These are phyloP conservation scores for Drosophila cardini DNA, from an alignment of 1,140 invertebrate species.

Conservation along the genomic window DNA sequence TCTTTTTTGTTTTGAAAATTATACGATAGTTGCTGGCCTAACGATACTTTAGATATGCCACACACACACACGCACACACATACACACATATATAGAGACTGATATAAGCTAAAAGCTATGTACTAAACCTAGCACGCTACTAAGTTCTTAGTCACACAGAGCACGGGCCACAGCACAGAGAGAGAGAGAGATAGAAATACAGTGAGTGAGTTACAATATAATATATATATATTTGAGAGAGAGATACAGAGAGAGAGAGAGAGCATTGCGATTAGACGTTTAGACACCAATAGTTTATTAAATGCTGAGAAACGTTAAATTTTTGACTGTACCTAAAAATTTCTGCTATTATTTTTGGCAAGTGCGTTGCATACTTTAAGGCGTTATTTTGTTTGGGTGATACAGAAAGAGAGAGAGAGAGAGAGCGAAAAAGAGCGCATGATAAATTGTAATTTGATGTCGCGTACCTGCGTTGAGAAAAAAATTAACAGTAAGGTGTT, in stretches of 20 bases:
- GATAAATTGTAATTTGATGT: conserved; percentile 72
- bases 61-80: conserved; percentile 35
- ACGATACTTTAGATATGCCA: conserved; percentile 49
- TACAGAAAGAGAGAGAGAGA: conserved; percentile 15
- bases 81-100: conserved; percentile 40
- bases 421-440: conserved; percentile 55
- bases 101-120: conserved; percentile 54
- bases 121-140: conserved; percentile 77
- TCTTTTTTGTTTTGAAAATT: conserved; percentile 44
- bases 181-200: conserved; percentile 53
- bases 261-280: conserved; percentile 71
- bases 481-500: conserved; percentile 70
- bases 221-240: conserved; percentile 48
- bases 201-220: conserved; percentile 36
- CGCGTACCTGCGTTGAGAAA: conserved; percentile 72
- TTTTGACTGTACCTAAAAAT: conserved; percentile 74
- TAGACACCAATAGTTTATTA: conserved; percentile 75
- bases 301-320: conserved; percentile 53
- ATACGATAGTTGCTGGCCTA: conserved; percentile 35
- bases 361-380: conserved; percentile 76
- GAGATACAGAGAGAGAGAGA: conserved; percentile 57
- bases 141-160: conserved; percentile 70
- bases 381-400: conserved; percentile 43
- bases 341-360: conserved; percentile 51
- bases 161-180: conserved; percentile 75